phyloP scores from a whole-genome alignment of 2,888 invertebrate genomes.

The Plutella xylostella region DNA sequence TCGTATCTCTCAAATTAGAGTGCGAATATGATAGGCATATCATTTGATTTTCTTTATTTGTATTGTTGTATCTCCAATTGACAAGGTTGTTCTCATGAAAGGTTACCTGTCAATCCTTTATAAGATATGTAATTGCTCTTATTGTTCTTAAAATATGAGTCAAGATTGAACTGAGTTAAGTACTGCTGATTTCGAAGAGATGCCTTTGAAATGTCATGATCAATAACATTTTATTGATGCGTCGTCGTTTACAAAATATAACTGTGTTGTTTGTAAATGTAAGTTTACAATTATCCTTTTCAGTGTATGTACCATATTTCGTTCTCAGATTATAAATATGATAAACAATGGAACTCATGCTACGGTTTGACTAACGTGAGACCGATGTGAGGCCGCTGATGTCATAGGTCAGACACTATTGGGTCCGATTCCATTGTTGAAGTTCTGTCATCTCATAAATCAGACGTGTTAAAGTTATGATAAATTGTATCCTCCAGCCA shows the following conservation, averaged over 20 bases:
- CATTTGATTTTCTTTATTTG: neutral
- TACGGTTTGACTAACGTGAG: slow-evolving; percentile 31
- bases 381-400: slow-evolving; percentile 33
- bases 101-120: slow-evolving; percentile 24
- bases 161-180: no score
- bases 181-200: neutral
- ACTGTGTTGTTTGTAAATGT: neutral
- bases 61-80: slow-evolving; percentile 20
- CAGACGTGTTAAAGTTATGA: slow-evolving; percentile 35
- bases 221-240: neutral
- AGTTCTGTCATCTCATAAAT: slow-evolving; percentile 36
- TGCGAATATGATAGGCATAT: no score
- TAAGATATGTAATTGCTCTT: neutral
- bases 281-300: slow-evolving; percentile 23
- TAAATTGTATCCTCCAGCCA: slow-evolving; percentile 25
- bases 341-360: slow-evolving; percentile 27
- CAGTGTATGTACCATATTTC: slow-evolving; percentile 27
- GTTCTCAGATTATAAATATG: slow-evolving; percentile 25
- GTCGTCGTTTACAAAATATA: no score
- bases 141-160: slow-evolving; percentile 6
- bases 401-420: slow-evolving; percentile 50
- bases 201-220: slow-evolving; percentile 2
- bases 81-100: slow-evolving; percentile 29
- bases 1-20: no score
- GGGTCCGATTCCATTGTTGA: slow-evolving; percentile 40